A percentile compares a stretch with the other conserved stretches of the same genome.
Evolutionary conservation across 2,113 vertebrate species (phyloP).

Genomic region (cattle (Bos taurus)): DNA sequence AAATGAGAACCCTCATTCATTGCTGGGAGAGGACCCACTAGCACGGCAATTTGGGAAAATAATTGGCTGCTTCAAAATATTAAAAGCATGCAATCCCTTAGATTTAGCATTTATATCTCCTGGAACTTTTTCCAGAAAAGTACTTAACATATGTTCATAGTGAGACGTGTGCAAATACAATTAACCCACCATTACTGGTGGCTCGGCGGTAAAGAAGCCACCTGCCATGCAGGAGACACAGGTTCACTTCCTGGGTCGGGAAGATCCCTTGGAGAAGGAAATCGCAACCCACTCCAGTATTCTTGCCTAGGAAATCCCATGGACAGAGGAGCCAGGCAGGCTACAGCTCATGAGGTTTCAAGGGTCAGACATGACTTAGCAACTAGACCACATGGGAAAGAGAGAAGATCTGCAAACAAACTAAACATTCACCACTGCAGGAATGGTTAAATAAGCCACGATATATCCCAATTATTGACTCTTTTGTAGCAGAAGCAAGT

Average conservation of each 20-base stretch:
- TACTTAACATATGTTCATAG: neutral
- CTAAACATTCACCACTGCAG: neutral
- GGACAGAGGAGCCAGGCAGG: neutral
- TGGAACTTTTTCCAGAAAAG: neutral
- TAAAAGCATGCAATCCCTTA: neutral
- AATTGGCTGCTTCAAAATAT: neutral
- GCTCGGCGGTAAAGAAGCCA: neutral
- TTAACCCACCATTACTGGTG: neutral
- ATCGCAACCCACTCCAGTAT: neutral
- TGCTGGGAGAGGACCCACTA: no score
- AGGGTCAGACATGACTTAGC: neutral
- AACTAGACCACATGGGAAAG: neutral
- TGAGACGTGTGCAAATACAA: neutral
- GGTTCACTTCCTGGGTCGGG: neutral
- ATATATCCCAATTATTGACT: rapidly evolving
- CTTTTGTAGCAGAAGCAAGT: neutral
- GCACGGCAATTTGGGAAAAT: neutral
- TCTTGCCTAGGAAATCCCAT: neutral
- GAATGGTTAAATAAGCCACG: neutral
- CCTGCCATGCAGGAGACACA: neutral
- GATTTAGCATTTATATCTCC: neutral
- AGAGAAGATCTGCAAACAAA: neutral
- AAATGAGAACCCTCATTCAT: neutral
- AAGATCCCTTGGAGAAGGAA: neutral
- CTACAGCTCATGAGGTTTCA: neutral